Base-by-base conservation (phyloP, 2,113 vertebrate species). In the Himantopus leucocephalus region DNA sequence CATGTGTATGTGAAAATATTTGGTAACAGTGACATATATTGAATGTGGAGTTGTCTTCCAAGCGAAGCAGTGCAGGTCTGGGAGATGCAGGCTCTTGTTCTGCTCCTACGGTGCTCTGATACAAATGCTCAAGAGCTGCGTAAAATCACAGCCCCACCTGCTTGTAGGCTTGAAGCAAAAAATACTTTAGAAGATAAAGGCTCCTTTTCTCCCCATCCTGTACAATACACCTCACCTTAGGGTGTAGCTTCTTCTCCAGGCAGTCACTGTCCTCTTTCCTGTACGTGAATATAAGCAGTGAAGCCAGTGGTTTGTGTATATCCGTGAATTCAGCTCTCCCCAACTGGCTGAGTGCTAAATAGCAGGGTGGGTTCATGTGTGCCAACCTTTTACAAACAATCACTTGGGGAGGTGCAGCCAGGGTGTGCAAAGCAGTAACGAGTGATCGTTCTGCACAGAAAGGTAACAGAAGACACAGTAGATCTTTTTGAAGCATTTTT, bases 101-200 rank as follows among this genome's bases (percentile, higher is more conserved):
- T 0, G 0, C 35, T 56, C 52, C 80, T 10, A 7, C 0, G 0
- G 27, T 41, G 23, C 41, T 86, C 41, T 74, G 20, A 23, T 16
- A 70, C 16, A 75, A 76, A 62, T 43, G 20, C 50, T 34, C 4
- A 58, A 76, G 78, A 32, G 12, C 32, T 58, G 10, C 45, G 16
- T 72, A 41, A 93, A 93, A 83, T 62, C 63, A 34, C 22, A 74
- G 47, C n/a, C 58, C 17, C 43, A 37, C 2, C 32, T 67, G 35
- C 66, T 66, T 81, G 19, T 29, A 80, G 50, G 5, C 35, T 88
- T 83, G 68, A 81, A 87, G 60, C 22, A 86, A 84, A 70, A 80
- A 70, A 32, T 7, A 24, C 14, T 13, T 66, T 45, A 72, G 19
- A 35, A 84, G 71, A 64, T 18, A 24, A 62, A 71, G 29, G 18